Evolutionary conservation across 2,113 vertebrate genomes (phyloP), one percentile per base, ranked within the genome.

Genomic region (Poecilia latipinna): DNA sequence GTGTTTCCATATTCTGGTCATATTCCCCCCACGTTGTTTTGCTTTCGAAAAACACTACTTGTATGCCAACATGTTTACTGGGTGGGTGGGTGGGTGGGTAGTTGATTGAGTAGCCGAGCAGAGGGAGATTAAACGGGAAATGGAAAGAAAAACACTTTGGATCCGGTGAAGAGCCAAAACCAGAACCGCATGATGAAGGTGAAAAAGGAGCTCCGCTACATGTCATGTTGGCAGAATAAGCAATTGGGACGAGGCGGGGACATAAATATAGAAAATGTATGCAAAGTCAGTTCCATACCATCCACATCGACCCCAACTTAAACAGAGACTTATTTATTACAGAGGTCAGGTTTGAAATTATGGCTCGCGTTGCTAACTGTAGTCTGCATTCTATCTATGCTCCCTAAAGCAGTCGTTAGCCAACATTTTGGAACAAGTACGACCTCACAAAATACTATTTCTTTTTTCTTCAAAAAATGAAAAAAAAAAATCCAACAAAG

Each of bases 41-140:
- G 92, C 90, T 91, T 93, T 92, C 89, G 85, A 90, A 91, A 91
- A 89, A 89, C 35, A 2, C 44, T 64, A 63, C 86, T 82, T 85
- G 84, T 84, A 63, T 80, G 87, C 83, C 92, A 92, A 87, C 88
- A 86, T 77, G 82, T 82, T 78, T 29, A 65, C 22, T 48, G 80
- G 67, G 60, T 66, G 75, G 75, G 35, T 66, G 75, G 75, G 35
- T 70, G 80, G 74, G 70, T 67, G 35, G 35, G 35, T 37, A 70
- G 67, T 72, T 31, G 82, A 65, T 61, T 29, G 44, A 48, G 79
- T 70, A 61, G 67, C 61, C 63, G n/a, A 82, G 61, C 75, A 72
- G 57, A 68, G 26, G 42, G 24, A 39, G 15, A 37, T 29, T 26
- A 39, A 28, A 69, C 39, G 8, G 48, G 48, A 28, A 32, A 65